These are phyloP conservation scores for Blastobasis adustella DNA, from an alignment of 2,888 invertebrate genomes.

Conservation along the genomic window DNA sequence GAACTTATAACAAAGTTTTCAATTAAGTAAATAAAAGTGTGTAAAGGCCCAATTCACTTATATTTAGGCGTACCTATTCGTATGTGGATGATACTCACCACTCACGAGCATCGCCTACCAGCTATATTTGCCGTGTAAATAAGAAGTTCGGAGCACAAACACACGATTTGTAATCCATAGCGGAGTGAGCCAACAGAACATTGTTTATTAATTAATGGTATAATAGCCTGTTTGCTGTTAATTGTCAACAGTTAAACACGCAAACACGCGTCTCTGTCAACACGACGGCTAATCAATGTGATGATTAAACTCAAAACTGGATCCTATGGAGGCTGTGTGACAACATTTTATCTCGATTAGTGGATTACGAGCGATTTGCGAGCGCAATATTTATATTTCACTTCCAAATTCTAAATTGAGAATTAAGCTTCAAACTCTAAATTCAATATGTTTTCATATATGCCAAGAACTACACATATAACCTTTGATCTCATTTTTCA, in stretches of 20 bases:
- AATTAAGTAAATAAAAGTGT: no score
- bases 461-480: no score
- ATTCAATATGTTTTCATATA: no score
- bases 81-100: neutral
- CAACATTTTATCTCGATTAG: no score
- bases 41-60: neutral
- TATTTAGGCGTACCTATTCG: neutral
- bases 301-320: constrained; percentile 60
- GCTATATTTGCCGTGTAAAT: constrained; percentile 1
- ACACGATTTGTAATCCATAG: constrained; percentile 2
- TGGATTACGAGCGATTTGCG: no score
- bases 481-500: no score
- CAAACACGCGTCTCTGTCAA: constrained; percentile 60
- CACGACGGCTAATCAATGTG: constrained; percentile 63
- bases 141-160: neutral
- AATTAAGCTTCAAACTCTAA: no score
- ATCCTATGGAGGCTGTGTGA: no score
- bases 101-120: neutral
- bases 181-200: constrained; percentile 11
- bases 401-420: no score
- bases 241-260: constrained; percentile 42
- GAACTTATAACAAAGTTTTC: no score
- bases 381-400: no score
- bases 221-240: constrained; percentile 55
- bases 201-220: constrained; percentile 46